These are phyloP conservation scores for Phycodurus eques DNA, from an alignment of 2,113 vertebrate genomes.

Conservation along the genomic window DNA sequence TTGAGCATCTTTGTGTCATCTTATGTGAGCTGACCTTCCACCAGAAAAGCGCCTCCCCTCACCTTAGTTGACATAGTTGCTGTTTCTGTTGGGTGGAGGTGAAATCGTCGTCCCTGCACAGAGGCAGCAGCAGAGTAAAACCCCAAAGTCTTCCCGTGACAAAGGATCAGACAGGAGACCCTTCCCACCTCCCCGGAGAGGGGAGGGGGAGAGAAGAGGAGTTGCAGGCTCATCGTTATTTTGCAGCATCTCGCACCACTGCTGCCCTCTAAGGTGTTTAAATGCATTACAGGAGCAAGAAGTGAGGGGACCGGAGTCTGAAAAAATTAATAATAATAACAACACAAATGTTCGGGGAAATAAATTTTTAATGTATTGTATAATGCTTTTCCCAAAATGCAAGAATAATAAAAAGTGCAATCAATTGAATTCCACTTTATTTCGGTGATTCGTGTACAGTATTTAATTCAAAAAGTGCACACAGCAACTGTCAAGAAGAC, in stretches of 20 bases:
- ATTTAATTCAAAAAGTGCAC: no score
- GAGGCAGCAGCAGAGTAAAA: constrained; percentile 26
- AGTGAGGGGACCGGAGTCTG: neutral
- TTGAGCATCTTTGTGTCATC: neutral
- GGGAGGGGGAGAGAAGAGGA: neutral
- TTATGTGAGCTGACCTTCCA: neutral
- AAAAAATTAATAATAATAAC: neutral
- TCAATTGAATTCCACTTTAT: neutral
- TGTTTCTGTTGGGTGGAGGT: constrained; percentile 8
- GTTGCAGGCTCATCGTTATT: constrained; percentile 24
- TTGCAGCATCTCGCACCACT: constrained; percentile 16
- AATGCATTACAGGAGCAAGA: neutral
- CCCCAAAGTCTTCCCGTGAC: constrained; percentile 57
- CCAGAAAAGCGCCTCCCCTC: constrained; percentile 11
- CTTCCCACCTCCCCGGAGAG: constrained; percentile 42
- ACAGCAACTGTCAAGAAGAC: neutral
- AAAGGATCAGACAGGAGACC: constrained; percentile 63
- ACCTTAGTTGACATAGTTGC: constrained; percentile 53
- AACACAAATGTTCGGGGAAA: neutral
- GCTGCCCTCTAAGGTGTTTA: constrained; percentile 48
- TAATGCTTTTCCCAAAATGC: no score
- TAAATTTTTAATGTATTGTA: neutral
- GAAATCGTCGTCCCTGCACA: constrained; percentile 6
- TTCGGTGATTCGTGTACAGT: neutral
- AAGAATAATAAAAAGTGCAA: neutral